Evolutionary conservation across 23 tunicate species (phyloP).

Genomic region (Aplidium turbinatum): DNA sequence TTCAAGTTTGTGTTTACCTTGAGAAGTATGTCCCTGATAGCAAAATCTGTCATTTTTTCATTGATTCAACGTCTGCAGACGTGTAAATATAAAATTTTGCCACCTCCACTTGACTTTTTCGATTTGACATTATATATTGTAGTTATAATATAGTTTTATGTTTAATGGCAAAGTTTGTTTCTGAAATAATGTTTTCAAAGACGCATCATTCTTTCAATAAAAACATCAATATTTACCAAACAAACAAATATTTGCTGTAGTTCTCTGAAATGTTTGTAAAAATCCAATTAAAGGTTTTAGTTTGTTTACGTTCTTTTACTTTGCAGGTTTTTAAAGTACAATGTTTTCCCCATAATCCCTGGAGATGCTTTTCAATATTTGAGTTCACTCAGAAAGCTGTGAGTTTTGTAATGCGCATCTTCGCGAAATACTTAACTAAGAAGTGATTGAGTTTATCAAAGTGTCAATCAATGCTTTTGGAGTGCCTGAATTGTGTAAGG

Average conservation of each 20-base stretch:
- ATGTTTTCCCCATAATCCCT: constrained; percentile 67
- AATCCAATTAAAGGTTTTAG: background rate
- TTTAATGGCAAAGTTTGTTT: constrained; percentile 1
- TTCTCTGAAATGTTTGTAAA: too few relatives aligned
- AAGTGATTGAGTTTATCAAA: background rate
- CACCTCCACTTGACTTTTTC: too few relatives aligned
- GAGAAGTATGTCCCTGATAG: too few relatives aligned
- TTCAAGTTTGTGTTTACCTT: too few relatives aligned
- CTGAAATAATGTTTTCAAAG: background rate
- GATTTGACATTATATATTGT: too few relatives aligned
- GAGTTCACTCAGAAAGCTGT: constrained; percentile 37
- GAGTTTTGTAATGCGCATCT: constrained; percentile 22
- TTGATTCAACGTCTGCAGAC: too few relatives aligned
- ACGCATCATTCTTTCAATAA: too few relatives aligned
- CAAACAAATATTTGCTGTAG: background rate
- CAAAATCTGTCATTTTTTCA: too few relatives aligned
- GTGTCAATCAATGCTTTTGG: background rate
- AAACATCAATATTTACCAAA: background rate
- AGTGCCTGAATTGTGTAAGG: too few relatives aligned
- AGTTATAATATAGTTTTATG: background rate
- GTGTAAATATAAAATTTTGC: too few relatives aligned
- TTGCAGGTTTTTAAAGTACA: constrained; percentile 53
- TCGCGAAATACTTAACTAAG: too few relatives aligned
- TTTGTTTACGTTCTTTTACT: background rate
- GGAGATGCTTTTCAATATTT: constrained; percentile 49